Conservation (phyloP, 2,113 vertebrate species). For the Antechinus stuartii region DNA sequence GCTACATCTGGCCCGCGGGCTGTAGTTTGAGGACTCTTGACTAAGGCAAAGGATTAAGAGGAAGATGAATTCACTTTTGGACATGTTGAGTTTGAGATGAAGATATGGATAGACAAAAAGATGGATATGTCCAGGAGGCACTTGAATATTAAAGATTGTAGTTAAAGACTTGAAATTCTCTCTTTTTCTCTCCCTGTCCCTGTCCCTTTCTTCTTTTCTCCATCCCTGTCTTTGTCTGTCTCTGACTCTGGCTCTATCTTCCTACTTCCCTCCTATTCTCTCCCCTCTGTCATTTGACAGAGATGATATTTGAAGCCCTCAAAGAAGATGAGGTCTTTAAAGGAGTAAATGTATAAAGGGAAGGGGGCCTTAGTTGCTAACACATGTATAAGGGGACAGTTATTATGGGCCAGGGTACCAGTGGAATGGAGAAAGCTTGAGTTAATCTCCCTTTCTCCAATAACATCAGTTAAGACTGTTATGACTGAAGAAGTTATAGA, state of each 20-base stretch:
- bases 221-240: too few relatives aligned
- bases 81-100: neutral
- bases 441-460: neutral
- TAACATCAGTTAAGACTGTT: neutral
- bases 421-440: neutral
- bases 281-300: neutral
- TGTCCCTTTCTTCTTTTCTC: too few relatives aligned
- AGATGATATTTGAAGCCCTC: neutral
- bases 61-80: neutral
- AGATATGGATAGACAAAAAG: neutral
- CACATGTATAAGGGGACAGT: neutral
- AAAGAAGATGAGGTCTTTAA: neutral
- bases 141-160: neutral
- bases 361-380: neutral
- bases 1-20: too few relatives aligned
- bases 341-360: neutral
- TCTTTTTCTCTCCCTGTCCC: neutral
- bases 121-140: neutral
- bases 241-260: too few relatives aligned
- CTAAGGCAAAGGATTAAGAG: neutral
- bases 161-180: neutral
- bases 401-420: neutral
- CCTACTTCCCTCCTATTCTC: too few relatives aligned
- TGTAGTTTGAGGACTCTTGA: too few relatives aligned
- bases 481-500: neutral